Conservation (phyloP, 2,888 invertebrate genomes). For the Cephus pulcher region DNA sequence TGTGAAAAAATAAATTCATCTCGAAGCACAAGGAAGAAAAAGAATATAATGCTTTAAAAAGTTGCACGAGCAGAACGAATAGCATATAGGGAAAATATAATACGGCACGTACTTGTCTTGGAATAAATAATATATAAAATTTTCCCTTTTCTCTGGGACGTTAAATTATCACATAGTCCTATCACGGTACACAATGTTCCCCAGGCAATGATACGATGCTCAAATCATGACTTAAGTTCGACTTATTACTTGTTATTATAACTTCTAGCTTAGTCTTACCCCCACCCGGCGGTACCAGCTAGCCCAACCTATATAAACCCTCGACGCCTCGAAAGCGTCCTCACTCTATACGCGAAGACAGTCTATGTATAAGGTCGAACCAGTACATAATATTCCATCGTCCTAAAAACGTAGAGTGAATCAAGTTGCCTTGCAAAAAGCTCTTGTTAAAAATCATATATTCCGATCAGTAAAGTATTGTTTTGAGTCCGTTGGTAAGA, state of each 20-base stretch:
- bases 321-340: conserved; percentile 56
- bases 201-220: conserved; percentile 14
- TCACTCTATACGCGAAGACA: conserved; percentile 60
- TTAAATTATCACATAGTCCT: background rate
- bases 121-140: background rate
- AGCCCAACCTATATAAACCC: conserved; percentile 62
- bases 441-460: no score
- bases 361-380: conserved; percentile 55
- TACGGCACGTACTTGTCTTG: background rate
- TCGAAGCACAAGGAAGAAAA: background rate
- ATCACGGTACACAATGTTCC: background rate
- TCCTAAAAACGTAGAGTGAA: background rate
- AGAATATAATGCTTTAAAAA: background rate
- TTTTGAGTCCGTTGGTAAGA: no score
- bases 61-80: background rate
- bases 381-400: conserved; percentile 19
- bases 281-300: conserved; percentile 46
- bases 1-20: background rate
- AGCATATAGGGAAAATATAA: background rate
- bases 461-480: no score
- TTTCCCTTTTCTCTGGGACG: background rate
- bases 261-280: conserved; percentile 50
- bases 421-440: no score
- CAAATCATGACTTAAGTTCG: conserved; percentile 44
- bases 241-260: conserved; percentile 51